Evolutionary conservation across 1,140 invertebrate species (phyloP).

Genomic region (Polypedilum vanderplanki): DNA sequence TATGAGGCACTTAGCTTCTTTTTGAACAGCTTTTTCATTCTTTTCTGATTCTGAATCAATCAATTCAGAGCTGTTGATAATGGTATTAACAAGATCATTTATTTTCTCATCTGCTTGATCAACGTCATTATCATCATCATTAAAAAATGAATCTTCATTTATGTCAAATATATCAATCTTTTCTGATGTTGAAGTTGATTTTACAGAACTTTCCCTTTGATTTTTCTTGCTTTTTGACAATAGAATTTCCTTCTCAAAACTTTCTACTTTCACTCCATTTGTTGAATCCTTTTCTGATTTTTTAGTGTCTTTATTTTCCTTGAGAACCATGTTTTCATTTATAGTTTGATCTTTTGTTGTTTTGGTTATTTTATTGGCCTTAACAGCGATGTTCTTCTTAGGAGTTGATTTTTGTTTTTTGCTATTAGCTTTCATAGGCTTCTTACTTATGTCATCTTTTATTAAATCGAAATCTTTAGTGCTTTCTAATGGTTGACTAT

Average conservation of each 20-base stretch:
- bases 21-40: background rate
- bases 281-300: background rate
- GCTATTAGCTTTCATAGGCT: background rate
- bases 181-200: background rate
- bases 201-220: background rate
- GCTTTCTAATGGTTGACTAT: background rate
- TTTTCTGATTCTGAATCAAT: background rate
- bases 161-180: background rate
- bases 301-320: background rate
- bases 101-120: background rate
- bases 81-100: constrained; percentile 13
- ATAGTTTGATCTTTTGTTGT: no score
- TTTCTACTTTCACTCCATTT: background rate
- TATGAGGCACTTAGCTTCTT: background rate
- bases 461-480: background rate
- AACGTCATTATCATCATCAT: background rate
- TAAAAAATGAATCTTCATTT: constrained; percentile 7
- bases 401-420: background rate
- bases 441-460: background rate
- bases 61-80: constrained; percentile 6
- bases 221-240: background rate
- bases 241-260: background rate
- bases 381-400: background rate
- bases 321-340: background rate
- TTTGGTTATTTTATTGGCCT: background rate